These are phyloP conservation scores for Apostichopus leukothele DNA, from an alignment of 53 echinoderm and acorn worm genomes.

Conservation along the genomic window DNA sequence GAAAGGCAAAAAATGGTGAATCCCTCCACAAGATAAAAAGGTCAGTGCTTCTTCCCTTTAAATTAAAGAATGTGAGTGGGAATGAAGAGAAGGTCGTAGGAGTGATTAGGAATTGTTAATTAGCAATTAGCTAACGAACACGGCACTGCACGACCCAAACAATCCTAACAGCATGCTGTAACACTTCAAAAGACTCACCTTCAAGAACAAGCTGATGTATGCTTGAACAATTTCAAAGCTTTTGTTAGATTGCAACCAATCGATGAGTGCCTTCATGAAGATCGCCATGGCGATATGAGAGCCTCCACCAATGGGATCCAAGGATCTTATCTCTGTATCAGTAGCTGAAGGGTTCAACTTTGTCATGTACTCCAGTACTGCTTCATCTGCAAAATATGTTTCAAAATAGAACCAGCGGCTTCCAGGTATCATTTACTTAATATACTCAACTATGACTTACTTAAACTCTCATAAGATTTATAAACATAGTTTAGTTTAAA, in stretches of 20 bases:
- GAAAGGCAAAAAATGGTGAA: no score
- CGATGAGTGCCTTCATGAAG: slow-evolving; percentile 63
- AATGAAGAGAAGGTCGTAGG: no score
- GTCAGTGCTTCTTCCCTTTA: no score
- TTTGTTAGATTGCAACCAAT: slow-evolving; percentile 50
- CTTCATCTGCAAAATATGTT: slow-evolving; percentile 55
- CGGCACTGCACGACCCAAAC: background rate
- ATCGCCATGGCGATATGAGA: slow-evolving; percentile 66
- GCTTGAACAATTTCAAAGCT: slow-evolving; percentile 95
- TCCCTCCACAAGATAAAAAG: no score
- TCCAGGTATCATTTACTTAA: no score
- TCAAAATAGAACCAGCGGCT: no score
- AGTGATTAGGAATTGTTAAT: no score
- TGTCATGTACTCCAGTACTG: slow-evolving; percentile 64
- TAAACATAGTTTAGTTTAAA: no score
- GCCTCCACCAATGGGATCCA: slow-evolving; percentile 78
- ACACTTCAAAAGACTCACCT: slow-evolving; percentile 52
- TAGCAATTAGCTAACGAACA: background rate
- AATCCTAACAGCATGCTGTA: background rate
- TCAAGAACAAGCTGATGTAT: slow-evolving; percentile 70
- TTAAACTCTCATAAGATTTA: no score
- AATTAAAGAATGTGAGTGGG: no score
- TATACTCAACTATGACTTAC: no score
- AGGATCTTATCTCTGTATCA: slow-evolving; percentile 76
- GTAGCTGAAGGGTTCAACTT: slow-evolving; percentile 75